phyloP scores from a whole-genome alignment of 1,140 invertebrate genomes.

The Matsumurasca onukii region DNA sequence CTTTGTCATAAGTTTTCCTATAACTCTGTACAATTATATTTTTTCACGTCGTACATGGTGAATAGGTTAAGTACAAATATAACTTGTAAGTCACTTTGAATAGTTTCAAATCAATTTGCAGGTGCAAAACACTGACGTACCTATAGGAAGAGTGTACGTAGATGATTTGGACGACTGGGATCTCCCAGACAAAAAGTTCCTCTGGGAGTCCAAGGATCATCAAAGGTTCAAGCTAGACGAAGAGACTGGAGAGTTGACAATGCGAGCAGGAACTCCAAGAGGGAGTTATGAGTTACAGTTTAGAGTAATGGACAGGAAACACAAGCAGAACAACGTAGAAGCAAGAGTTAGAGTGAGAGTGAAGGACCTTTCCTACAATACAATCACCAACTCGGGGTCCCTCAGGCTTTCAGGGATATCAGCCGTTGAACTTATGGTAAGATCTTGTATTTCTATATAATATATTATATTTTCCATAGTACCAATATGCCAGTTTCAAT shows the following conservation, averaged over 20 bases:
- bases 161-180: constrained; percentile 98
- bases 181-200: constrained; percentile 94
- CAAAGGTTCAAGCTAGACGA: constrained; percentile 84
- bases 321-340: constrained; percentile 87
- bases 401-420: constrained; percentile 91
- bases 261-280: constrained; percentile 86
- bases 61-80: too few relatives aligned
- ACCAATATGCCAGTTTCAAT: too few relatives aligned
- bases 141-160: constrained; percentile 93
- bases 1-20: too few relatives aligned
- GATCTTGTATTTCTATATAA: too few relatives aligned
- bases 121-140: constrained; percentile 87
- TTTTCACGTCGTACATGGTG: too few relatives aligned
- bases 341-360: constrained; percentile 93
- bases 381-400: constrained; percentile 93
- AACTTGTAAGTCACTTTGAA: too few relatives aligned
- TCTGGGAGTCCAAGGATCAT: constrained; percentile 82
- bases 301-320: constrained; percentile 82
- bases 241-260: constrained; percentile 92
- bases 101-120: too few relatives aligned
- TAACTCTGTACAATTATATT: too few relatives aligned
- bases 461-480: too few relatives aligned
- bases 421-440: constrained; percentile 93
- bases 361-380: constrained; percentile 91
- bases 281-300: constrained; percentile 84